phyloP scores from a whole-genome alignment of 2,888 invertebrate species.

The Phasia obesa region DNA sequence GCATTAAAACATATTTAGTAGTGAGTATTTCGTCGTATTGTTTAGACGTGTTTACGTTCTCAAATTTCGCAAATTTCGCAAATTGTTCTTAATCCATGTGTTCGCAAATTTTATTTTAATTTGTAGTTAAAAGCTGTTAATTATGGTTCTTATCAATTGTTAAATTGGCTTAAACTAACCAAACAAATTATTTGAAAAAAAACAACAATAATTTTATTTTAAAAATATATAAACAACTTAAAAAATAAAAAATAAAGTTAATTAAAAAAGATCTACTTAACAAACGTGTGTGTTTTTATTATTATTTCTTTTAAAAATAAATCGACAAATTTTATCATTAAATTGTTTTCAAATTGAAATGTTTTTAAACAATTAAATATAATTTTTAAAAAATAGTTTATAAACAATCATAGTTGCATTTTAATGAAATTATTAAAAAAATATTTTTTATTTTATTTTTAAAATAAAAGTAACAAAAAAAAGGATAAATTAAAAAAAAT shows the following conservation, averaged over 20 bases:
- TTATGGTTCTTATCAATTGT: conserved; percentile 10
- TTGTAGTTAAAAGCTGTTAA: conserved; percentile 12
- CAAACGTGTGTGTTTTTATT: conserved; percentile 55
- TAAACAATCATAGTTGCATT: conserved; percentile 9
- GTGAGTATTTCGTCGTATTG: conserved; percentile 79
- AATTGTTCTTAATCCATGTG: conserved; percentile 57
- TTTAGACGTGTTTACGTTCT: conserved; percentile 75
- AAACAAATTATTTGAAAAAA: conserved; percentile 4
- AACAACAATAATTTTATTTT: neutral
- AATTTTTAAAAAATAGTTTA: conserved; percentile 35
- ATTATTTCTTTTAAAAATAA: conserved; percentile 5
- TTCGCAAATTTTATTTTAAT: conserved; percentile 28
- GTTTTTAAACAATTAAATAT: conserved; percentile 26
- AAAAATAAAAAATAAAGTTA: conserved; percentile 2
- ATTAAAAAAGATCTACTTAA: neutral
- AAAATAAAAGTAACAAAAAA: neutral
- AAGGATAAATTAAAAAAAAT: neutral
- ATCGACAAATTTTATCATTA: conserved; percentile 44
- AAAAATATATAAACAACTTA: conserved; percentile 1
- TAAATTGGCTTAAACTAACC: conserved; percentile 32
- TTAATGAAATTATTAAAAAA: neutral
- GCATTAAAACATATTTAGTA: conserved; percentile 74
- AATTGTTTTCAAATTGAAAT: conserved; percentile 40
- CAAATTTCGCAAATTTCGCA: conserved; percentile 58
- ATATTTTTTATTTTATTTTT: neutral